These are phyloP conservation scores for Thripadectes ignobilis DNA, from an alignment of 2,797 vertebrate species.

Conservation along the genomic window DNA sequence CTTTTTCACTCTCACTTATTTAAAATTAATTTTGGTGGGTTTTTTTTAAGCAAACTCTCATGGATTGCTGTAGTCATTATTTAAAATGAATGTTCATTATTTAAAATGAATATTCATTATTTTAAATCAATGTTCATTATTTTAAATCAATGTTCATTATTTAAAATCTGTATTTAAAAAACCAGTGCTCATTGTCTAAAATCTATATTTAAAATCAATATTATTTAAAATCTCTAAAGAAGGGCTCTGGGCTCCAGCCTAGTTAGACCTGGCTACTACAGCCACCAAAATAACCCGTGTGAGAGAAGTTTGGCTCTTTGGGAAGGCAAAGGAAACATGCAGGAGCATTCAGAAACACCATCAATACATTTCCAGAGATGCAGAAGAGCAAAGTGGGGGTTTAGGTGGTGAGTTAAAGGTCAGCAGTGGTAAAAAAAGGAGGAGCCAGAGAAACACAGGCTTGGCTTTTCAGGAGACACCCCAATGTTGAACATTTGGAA, in stretches of 20 bases:
- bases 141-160: neutral
- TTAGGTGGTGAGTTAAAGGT: neutral
- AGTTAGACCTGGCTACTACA: neutral
- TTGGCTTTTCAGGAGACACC: neutral
- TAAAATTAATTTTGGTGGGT: neutral
- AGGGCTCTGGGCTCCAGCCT: neutral
- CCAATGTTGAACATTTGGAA: neutral
- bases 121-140: neutral
- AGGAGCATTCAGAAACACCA: neutral
- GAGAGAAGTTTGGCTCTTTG: neutral
- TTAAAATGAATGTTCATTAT: neutral
- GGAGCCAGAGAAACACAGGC: neutral
- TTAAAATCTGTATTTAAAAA: too few relatives aligned
- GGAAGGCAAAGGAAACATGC: neutral
- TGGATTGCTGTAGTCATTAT: neutral
- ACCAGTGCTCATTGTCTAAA: too few relatives aligned
- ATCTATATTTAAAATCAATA: neutral
- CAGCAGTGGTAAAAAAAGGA: neutral
- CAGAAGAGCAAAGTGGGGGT: neutral
- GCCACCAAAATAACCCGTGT: accelerated
- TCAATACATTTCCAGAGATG: neutral
- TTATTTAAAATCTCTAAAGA: neutral
- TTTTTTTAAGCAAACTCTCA: neutral
- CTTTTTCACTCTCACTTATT: neutral
- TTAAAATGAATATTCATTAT: neutral